phyloP scores from a whole-genome alignment of 2,888 invertebrate genomes.

The Gandaritis pyraliata region DNA sequence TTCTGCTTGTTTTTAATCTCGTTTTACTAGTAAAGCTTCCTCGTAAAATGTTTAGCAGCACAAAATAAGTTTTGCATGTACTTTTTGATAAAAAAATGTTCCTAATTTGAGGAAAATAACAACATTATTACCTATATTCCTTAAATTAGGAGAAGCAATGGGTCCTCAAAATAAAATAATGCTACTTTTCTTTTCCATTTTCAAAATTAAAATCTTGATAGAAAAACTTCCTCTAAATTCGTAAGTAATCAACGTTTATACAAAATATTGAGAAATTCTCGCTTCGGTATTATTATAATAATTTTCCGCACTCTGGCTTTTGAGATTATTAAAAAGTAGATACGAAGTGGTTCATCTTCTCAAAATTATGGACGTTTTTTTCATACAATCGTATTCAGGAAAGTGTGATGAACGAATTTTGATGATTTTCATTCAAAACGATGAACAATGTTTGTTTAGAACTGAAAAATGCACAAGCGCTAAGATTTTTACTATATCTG shows the following conservation, averaged over 20 bases:
- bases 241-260: constrained; percentile 26
- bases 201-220: constrained; percentile 22
- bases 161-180: constrained; percentile 10
- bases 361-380: too few relatives aligned
- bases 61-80: background rate
- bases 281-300: constrained; percentile 21
- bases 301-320: constrained; percentile 26
- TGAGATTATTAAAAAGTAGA: constrained; percentile 22
- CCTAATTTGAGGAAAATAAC: background rate
- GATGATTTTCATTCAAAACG: too few relatives aligned
- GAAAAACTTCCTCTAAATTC: constrained; percentile 22
- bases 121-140: background rate
- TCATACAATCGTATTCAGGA: too few relatives aligned
- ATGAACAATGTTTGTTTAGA: too few relatives aligned
- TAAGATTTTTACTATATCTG: too few relatives aligned
- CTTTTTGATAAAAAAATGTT: background rate
- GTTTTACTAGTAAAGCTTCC: too few relatives aligned
- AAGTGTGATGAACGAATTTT: too few relatives aligned
- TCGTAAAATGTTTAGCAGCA: background rate
- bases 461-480: too few relatives aligned
- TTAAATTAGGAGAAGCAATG: background rate
- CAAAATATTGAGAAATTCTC: constrained; percentile 32
- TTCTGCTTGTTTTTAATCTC: too few relatives aligned
- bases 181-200: constrained; percentile 17
- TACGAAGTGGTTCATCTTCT: constrained; percentile 13